A percentile compares a stretch with the other conserved stretches of the same genome.
Conservation (phyloP, 2,797 vertebrate genomes). For the Cirrhinus mrigala region DNA sequence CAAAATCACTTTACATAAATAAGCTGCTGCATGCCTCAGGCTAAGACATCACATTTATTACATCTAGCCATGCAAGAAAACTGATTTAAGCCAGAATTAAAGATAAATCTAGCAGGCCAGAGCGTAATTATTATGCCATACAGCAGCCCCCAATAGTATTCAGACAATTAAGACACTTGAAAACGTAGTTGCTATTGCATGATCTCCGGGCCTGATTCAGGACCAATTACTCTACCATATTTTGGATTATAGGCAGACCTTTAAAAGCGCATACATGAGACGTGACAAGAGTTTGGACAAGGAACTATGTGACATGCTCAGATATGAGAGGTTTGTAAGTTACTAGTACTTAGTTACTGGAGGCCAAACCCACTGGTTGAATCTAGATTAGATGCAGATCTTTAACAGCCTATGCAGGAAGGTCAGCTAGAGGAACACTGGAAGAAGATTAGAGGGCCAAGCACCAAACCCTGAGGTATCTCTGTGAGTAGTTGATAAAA, state of each 20-base stretch:
- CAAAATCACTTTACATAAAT: constrained; percentile 1
- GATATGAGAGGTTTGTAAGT: background rate
- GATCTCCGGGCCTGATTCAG: background rate
- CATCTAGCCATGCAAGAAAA: constrained; percentile 29
- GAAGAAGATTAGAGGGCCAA: background rate
- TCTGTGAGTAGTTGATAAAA: background rate
- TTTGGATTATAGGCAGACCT: background rate
- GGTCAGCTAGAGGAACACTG: too few relatives aligned
- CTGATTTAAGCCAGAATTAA: background rate
- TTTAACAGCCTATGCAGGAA: background rate
- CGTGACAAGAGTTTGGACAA: background rate
- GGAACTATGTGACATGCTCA: background rate
- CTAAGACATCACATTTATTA: background rate
- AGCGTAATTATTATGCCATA: background rate
- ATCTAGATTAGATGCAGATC: background rate
- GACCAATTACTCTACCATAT: background rate
- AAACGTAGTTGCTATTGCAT: background rate
- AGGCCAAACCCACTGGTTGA: background rate
- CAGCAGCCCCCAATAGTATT: background rate
- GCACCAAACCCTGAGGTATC: background rate
- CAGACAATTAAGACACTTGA: background rate
- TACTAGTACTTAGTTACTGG: background rate
- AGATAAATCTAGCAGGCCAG: background rate
- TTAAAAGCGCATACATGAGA: background rate
- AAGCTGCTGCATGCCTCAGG: background rate